Base-by-base conservation (phyloP, 2,888 invertebrate species). In the Drosophila emarginata region DNA sequence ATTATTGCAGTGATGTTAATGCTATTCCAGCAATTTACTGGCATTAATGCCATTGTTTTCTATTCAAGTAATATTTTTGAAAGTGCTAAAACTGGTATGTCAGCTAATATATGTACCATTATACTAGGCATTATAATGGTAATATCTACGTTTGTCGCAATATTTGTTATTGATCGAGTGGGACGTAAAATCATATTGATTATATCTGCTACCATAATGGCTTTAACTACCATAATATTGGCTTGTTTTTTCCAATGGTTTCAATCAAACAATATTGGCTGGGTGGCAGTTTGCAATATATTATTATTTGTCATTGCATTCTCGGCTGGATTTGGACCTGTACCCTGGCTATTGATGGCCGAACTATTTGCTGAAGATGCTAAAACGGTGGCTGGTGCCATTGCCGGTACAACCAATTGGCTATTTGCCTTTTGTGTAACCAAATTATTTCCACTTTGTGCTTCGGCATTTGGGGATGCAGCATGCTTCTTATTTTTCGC, bases 21-120 rank as follows among this genome's bases (percentile, higher is more conserved):
- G 97, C 91, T 96, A 74, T 95, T 97, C 91, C 97, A 98, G 88
- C 97, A 97, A 89, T 92, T 97, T 28, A 94, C 95, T 53, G 96
- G 96, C 28, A 94, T 96, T 58, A 96, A 97, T 87, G 95, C 96
- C 0, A 95, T 97, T 0, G 94, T 96, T 63, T 96, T 96, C 90
- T 96, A 96, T 83, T 93, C 95, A 0, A 94, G 94, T 0, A 89
- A 92, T 0, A 97, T 98, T 56, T 97, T 97, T 90, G 78, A 1
- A 0, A 7, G 51, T 2, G 77, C 84, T 7, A 69, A 72, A 0
- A 61, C 77, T 0, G 58, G 65, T 0, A 1, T 83, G 0, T 53
- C 62, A 2, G 90, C 94, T 0, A 92, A 93, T 11, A 84, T 93
- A 0, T 94, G 95, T 0, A 94, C 96, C 0, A 96, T 97, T 12